Conservation (phyloP, 2,113 vertebrate species). For the Neodon shergylaensis region DNA sequence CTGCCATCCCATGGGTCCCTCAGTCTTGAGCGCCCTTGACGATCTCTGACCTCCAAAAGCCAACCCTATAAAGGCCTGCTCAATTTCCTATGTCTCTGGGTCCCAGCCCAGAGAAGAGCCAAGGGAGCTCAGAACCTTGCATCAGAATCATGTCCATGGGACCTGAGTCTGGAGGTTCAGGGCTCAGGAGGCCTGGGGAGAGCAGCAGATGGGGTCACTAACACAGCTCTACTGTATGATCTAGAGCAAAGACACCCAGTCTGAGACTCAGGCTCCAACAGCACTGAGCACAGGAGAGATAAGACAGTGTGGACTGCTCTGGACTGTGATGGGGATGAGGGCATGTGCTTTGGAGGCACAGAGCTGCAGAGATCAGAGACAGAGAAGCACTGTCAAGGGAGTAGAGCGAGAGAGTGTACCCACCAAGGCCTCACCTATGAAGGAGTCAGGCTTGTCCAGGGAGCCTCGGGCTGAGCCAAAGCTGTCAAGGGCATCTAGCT, state of each 20-base stretch:
- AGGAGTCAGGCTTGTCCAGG: constrained; percentile 86
- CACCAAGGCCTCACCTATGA: constrained; percentile 82
- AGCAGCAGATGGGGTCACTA: not conserved
- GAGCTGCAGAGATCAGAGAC: not conserved
- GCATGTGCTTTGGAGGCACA: not conserved
- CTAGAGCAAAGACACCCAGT: not conserved
- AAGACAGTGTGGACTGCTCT: not conserved
- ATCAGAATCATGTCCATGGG: not conserved
- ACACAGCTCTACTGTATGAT: not conserved
- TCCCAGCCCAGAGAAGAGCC: not conserved
- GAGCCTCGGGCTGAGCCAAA: constrained; percentile 86
- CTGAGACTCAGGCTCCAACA: not conserved
- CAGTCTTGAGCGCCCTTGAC: fast-evolving
- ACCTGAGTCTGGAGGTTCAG: not conserved
- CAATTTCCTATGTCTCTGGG: not conserved
- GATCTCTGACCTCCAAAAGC: not conserved
- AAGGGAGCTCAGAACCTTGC: not conserved
- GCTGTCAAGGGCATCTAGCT: constrained; percentile 90
- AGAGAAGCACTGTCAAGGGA: not conserved
- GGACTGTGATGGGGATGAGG: not conserved
- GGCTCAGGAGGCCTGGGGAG: not conserved
- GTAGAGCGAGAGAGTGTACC: not conserved
- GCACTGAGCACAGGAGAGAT: not conserved
- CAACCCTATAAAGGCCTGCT: not conserved
- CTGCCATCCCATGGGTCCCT: fast-evolving